Conservation (phyloP, 2,888 invertebrate genomes). For the Drosophila nigricruria region DNA sequence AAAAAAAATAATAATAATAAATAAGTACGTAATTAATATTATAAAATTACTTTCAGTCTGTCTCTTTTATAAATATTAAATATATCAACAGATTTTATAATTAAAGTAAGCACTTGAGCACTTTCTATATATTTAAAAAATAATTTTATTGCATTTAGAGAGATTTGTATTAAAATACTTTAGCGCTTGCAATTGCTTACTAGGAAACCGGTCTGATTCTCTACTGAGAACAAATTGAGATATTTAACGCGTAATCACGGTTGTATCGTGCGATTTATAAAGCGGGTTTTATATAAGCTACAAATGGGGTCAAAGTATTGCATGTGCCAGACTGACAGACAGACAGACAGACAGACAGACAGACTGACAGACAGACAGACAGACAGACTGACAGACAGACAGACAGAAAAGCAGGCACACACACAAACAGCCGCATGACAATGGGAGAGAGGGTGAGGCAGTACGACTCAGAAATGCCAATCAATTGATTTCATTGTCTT, state of each 20-base stretch:
- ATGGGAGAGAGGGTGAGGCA: neutral
- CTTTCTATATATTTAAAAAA: neutral
- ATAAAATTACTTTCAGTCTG: neutral
- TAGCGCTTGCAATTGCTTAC: conserved; percentile 27
- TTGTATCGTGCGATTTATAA: conserved; percentile 41
- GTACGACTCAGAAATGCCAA: conserved; percentile 67
- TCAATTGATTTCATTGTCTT: conserved; percentile 81
- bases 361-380: conserved; percentile 17
- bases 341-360: conserved; percentile 28
- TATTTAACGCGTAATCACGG: conserved; percentile 74
- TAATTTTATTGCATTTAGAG: neutral
- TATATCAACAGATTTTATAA: neutral
- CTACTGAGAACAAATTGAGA: conserved; percentile 64
- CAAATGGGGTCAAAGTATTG: conserved; percentile 75
- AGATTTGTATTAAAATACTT: conserved; percentile 10
- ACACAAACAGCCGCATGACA: conserved; percentile 4
- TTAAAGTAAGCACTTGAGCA: neutral
- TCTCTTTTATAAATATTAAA: neutral
- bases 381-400: conserved; percentile 30
- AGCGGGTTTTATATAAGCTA: conserved; percentile 49
- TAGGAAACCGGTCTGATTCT: conserved; percentile 64
- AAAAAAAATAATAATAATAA: neutral
- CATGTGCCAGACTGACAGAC: conserved; percentile 39
- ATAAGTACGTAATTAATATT: neutral
- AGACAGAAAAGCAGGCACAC: conserved; percentile 21